Conservation (phyloP, 2,888 invertebrate genomes). For the Euproctis similis region DNA sequence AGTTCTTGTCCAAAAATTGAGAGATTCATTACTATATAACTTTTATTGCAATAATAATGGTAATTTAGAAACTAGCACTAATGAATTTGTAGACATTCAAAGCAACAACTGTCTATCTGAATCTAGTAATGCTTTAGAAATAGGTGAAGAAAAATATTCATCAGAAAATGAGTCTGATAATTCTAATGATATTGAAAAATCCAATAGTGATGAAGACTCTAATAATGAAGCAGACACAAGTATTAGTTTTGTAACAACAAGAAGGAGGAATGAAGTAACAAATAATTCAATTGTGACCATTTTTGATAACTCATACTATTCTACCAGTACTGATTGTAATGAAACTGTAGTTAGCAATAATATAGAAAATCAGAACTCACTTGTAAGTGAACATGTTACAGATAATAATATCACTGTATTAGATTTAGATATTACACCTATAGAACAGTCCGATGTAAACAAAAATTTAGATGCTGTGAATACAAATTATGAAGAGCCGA, state of each 20-base stretch:
- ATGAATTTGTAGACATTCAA: slow-evolving; percentile 14
- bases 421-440: slow-evolving; percentile 3
- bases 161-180: slow-evolving; percentile 16
- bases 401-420: slow-evolving; percentile 7
- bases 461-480: too few relatives aligned
- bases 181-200: slow-evolving; percentile 16
- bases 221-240: slow-evolving; percentile 29
- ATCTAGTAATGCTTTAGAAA: slow-evolving; percentile 8
- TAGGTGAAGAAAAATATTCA: slow-evolving; percentile 12
- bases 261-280: slow-evolving; percentile 43
- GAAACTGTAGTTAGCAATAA: slow-evolving; percentile 39
- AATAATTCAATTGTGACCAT: slow-evolving; percentile 42
- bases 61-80: slow-evolving; percentile 11
- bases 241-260: slow-evolving; percentile 59
- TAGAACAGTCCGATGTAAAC: too few relatives aligned
- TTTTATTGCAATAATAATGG: slow-evolving; percentile 39
- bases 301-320: slow-evolving; percentile 37
- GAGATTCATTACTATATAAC: slow-evolving; percentile 39
- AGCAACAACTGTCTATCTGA: slow-evolving; percentile 10
- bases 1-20: slow-evolving; percentile 40
- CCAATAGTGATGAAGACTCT: slow-evolving; percentile 5
- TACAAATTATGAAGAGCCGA: too few relatives aligned
- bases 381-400: not conserved
- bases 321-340: slow-evolving; percentile 40
- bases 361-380: slow-evolving; percentile 3